Conservation (phyloP, 2,888 invertebrate genomes). For the Drosophila pseudotakahashii region DNA sequence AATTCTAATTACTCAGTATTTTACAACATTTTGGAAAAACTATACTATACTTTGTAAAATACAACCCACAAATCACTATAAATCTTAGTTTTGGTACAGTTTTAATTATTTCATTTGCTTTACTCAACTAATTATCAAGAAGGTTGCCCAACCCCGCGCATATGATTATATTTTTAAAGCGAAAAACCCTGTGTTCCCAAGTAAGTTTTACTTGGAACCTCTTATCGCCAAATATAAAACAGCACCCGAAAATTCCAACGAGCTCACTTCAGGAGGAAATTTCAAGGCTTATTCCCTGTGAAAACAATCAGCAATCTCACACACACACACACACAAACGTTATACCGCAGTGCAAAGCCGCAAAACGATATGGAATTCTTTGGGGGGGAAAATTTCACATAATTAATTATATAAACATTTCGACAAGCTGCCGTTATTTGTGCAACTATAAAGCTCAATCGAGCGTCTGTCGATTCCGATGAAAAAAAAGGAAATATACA, state of each 20-base stretch:
- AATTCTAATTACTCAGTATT: neutral
- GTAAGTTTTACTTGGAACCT: neutral
- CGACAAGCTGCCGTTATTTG: slow-evolving; percentile 18
- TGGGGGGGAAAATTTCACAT: slow-evolving; percentile 25
- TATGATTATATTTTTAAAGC: neutral
- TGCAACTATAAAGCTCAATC: slow-evolving; percentile 40
- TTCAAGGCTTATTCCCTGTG: slow-evolving; percentile 1
- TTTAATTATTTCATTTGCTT: neutral
- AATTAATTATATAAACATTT: slow-evolving; percentile 39
- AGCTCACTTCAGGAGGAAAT: neutral
- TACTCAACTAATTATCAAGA: neutral
- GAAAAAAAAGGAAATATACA: slow-evolving; percentile 13
- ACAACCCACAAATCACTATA: neutral
- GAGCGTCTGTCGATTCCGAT: slow-evolving; percentile 32
- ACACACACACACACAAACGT: neutral
- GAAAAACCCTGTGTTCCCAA: neutral
- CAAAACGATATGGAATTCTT: slow-evolving; percentile 30
- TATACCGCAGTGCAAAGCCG: slow-evolving; percentile 10
- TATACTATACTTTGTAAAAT: no score
- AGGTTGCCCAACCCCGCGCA: neutral
- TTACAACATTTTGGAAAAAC: no score
- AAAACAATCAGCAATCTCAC: slow-evolving; percentile 4
- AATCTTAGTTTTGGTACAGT: neutral
- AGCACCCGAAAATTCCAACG: neutral
- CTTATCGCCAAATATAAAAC: neutral